A percentile compares a stretch with the other conserved stretches of the same genome.
Conservation (phyloP, 2,888 invertebrate species). For the Thereva unica region DNA sequence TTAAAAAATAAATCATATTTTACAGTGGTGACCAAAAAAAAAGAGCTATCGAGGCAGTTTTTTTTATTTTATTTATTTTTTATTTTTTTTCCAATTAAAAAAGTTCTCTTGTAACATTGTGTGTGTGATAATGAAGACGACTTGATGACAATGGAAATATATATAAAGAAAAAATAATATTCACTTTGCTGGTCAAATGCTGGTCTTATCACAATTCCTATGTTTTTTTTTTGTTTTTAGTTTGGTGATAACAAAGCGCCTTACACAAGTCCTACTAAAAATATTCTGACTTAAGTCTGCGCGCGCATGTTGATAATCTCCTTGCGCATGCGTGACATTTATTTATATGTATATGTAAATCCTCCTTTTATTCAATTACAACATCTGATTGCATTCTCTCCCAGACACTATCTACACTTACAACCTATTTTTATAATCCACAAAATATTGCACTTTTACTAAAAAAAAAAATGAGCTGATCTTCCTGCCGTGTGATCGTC, state of each 20-base stretch:
- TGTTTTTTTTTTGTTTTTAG: slow-evolving; percentile 9
- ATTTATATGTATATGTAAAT: too few species aligned
- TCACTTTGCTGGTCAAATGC: not conserved
- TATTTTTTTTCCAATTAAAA: too few species aligned
- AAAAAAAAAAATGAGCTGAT: slow-evolving; percentile 22
- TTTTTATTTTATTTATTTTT: too few species aligned
- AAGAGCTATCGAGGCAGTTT: too few species aligned
- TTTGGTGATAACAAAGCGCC: not conserved
- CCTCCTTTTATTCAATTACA: not conserved
- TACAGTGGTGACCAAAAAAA: too few species aligned
- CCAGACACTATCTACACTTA: slow-evolving; percentile 27
- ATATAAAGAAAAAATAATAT: not conserved
- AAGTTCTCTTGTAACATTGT: too few species aligned
- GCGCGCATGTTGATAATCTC: too few species aligned
- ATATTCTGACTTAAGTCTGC: too few species aligned
- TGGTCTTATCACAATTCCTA: not conserved
- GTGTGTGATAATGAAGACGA: too few species aligned
- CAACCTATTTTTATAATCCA: slow-evolving; percentile 15
- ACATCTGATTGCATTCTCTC: slow-evolving; percentile 9
- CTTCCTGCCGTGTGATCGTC: not conserved
- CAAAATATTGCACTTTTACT: slow-evolving; percentile 31
- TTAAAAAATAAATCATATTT: too few species aligned
- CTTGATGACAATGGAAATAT: not conserved
- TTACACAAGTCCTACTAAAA: too few species aligned
- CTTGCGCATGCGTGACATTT: too few species aligned